Conservation (phyloP, 2,113 vertebrate genomes). For the Zosterops lateralis region DNA sequence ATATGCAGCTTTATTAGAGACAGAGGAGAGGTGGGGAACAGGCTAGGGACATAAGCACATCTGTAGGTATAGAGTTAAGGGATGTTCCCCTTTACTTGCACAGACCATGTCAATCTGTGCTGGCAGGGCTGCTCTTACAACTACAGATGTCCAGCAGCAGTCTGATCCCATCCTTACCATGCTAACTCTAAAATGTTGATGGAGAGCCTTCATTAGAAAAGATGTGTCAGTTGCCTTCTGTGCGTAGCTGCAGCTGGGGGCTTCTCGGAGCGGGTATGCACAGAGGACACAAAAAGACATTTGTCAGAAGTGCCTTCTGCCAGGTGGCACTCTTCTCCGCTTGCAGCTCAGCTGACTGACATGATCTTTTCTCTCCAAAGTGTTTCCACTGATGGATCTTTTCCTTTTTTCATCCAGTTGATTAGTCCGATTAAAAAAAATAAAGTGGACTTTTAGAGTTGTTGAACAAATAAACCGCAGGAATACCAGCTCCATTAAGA, state of each 20-base stretch:
- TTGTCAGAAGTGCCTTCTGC: neutral
- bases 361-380: neutral
- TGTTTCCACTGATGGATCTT: neutral
- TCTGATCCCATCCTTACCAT: neutral
- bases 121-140: neutral
- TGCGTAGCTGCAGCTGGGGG: neutral
- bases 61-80: neutral
- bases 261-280: neutral
- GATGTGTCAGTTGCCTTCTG: neutral
- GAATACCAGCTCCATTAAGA: neutral
- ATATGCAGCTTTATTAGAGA: neutral
- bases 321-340: rapidly evolving
- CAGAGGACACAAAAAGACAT: rapidly evolving
- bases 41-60: neutral
- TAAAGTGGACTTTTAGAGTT: neutral
- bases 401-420: neutral
- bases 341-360: neutral
- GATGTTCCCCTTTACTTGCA: neutral
- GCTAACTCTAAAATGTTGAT: neutral
- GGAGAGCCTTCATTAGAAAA: neutral
- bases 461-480: neutral
- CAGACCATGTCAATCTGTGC: neutral
- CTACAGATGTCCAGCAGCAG: too few relatives aligned
- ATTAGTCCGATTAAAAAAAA: neutral
- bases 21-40: neutral